Evolutionary conservation across 37 sponge, comb jelly and placozoan species (phyloP), one percentile per base, ranked within the genome.

Genomic region (Tethya wilhelma): DNA sequence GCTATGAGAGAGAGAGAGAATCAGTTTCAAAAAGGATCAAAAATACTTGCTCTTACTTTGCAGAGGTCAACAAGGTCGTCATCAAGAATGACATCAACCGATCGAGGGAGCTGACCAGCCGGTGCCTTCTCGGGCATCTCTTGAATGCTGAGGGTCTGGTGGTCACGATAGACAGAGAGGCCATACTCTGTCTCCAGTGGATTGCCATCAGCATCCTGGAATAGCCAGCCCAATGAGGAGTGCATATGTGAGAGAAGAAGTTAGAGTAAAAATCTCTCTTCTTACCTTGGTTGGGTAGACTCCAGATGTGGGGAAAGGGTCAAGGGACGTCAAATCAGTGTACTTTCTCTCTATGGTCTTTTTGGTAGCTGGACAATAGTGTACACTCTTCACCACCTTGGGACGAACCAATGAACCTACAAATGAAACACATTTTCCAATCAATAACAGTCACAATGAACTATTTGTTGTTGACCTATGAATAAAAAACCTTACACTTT

Each of bases 51-150:
- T 49, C 70, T 46, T 44, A 88, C 94, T 73, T 96, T 98, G 79
- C 97, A 93, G 11, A 56, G 70, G 80, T 98, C 99, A 55, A 96
- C 97, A 20, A 98, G 64, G 68, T 98, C 97, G 57, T 86, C 95
- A 74, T 96, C 95, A 9, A 87, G 69, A 30, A 98, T 87, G 42
- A 96, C 77, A 22, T 98, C 99, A 23, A 98, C 89, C 26, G 95
- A 93, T 0, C 99, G 89, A 39, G 99, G 99, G 31, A 98, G 81
- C 86, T 98, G 99, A 9, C 99, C 99, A 11, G 99, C 95, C 39
- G 99, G 99, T 32, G 99, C 90, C 56, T 87, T 94, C 84, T 98
- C 99, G 49, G 99, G 99, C 92, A 96, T 91, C 78, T 98, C 99
- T 81, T 98, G 99, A 42, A 98, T 90, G 53, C 79, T 92, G 32